Percentiles rank a stretch among this genome's conserved stretches.
These are phyloP conservation scores for Paramormyrops kingsleyae DNA, from an alignment of 2,113 vertebrate species.

Conservation along the genomic window DNA sequence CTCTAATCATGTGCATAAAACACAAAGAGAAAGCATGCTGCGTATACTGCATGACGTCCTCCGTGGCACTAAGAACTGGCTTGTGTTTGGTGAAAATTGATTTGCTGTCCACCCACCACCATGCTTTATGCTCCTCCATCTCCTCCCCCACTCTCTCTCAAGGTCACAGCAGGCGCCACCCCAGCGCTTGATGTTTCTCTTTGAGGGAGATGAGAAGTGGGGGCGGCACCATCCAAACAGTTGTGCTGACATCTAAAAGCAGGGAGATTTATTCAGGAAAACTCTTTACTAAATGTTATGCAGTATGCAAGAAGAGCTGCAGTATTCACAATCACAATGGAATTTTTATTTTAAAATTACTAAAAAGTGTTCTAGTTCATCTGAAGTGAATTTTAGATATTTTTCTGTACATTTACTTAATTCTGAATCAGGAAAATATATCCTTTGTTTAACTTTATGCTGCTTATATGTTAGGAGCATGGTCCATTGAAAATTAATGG, in stretches of 20 bases:
- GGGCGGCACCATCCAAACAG: neutral
- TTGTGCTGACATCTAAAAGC: neutral
- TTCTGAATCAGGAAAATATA: neutral
- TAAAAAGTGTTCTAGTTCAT: neutral
- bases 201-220: neutral
- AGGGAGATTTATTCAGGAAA: neutral
- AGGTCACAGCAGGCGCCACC: neutral
- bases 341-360: neutral
- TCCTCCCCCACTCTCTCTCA: neutral
- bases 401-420: neutral
- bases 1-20: neutral
- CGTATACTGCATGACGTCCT: neutral
- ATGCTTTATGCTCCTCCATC: neutral
- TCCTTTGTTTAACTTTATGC: neutral
- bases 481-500: neutral
- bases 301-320: neutral
- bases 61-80: neutral
- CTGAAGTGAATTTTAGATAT: neutral
- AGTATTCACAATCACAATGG: neutral
- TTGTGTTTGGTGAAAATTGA: neutral
- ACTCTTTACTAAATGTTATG: neutral
- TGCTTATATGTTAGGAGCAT: neutral
- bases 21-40: neutral
- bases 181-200: neutral
- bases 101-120: conserved; percentile 5